Base-by-base conservation (phyloP, 2,113 vertebrate species). In the Ammodramus savannarum region DNA sequence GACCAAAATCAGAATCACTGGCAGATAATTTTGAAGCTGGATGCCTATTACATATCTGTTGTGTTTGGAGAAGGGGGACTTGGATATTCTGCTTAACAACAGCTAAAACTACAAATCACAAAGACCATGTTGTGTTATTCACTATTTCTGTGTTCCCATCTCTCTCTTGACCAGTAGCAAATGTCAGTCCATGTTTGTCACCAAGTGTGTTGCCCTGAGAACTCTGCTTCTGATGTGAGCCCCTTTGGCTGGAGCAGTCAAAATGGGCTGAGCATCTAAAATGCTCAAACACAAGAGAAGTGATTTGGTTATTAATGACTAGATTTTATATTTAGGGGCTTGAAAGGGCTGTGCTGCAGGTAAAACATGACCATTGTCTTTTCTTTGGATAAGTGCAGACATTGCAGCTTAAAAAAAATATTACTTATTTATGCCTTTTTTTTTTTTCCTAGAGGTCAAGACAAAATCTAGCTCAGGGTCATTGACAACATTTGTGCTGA, bases 61-160 rank as follows among this genome's bases (percentile, higher is more conserved):
- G 41, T 15, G 4, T 91, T 85, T 76, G 71, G 81, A 76, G 61
- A 92, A 78, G 18, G 32, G 57, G 13, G 32, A 46, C 38, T 72
- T 87, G 49, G 23, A 79, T 89, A 38, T 72, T n/a, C 51, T 82
- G 48, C 54, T 85, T 61, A 54, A 34, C 15, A 41, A 26, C 26
- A 29, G 32, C 74, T 75, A 27, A 79, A 89, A n/a, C 29, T 52
- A n/a, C 32, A 82, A 63, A 62, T 44, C 31, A 18, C 4, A 57
- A 52, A 4, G 54, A 13, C 22, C 3, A 2, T 4, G 5, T 55
- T n/a, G 1, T 16, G 32, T 58, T 65, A 13, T 3, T 62, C 0
- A 6, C 52, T 51, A 3, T 51, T 89, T 55, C 44, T 1, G 0
- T 71, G 16, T 57, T 78, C 21, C n/a, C 0, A 0, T 63, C 17